Evolutionary conservation across 1,140 invertebrate species (phyloP), one percentile per base, ranked within the genome.

Genomic region (Drosophila bocqueti): DNA sequence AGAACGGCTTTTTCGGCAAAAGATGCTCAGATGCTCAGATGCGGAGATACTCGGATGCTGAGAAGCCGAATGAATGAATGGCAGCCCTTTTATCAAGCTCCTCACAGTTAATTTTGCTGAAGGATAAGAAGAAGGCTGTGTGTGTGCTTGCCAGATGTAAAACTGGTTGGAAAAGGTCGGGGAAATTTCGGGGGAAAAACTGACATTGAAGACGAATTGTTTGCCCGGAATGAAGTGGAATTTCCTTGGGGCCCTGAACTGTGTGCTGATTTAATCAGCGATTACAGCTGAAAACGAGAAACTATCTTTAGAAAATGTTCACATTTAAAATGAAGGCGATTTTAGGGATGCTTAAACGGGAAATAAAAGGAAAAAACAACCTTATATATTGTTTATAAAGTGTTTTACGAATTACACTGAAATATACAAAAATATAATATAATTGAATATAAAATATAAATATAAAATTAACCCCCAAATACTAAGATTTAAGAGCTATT

Each of bases 41-140:
- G 43, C 24, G 4, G 24, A 36, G 49, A 34, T 34, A n/a, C 29
- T 21, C 26, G n/a, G n/a, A 54, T 34, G 65, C 58, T 38, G 63
- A 58, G 45, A 46, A 24, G 21, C 24, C 45, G 67, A 83, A 47
- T 83, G 84, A 76, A 72, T 86, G 79, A 76, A 81, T 69, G 74
- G 64, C 57, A 66, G 62, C 64, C 54, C 72, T 61, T 87, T 83
- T 87, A 79, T 86, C 83, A 76, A 69, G 83, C 79, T 69, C 50
- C 68, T 60, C 63, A 49, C 54, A 67, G 69, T 86, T 85, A 52
- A 85, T 85, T 79, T 79, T 67, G 13, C 46, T 65, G 24, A 73
- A 59, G 63, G 68, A 71, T 83, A 73, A 46, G 59, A 47, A 5
- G 18, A n/a, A n/a, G 36, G 24, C 13, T 52, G 50, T 52, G 29